Evolutionary conservation across 2,113 vertebrate genomes (phyloP).

Genomic region (Grus americana): DNA sequence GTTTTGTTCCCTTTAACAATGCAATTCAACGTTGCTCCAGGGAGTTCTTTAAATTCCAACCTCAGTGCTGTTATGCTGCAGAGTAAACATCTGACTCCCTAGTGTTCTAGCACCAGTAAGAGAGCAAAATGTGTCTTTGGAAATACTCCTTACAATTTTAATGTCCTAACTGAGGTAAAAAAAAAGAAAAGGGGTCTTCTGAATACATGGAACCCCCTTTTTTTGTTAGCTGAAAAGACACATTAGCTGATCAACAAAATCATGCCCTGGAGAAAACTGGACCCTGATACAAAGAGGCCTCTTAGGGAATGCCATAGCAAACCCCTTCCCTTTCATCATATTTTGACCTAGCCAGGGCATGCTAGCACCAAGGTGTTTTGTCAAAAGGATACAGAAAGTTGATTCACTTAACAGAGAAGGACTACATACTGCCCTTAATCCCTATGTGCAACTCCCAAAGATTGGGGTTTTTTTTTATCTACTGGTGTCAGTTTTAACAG

Average conservation of each 20-base stretch:
- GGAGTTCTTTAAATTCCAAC: constrained; percentile 54
- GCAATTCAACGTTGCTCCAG: constrained; percentile 13
- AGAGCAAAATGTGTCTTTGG: constrained; percentile 65
- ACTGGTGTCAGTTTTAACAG: constrained; percentile 17
- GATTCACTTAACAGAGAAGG: constrained; percentile 28
- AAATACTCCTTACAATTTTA: constrained; percentile 63
- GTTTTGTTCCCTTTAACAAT: constrained; percentile 73
- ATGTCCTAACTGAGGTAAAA: constrained; percentile 81
- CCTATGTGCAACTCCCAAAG: neutral
- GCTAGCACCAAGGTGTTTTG: constrained; percentile 82
- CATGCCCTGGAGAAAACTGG: constrained; percentile 41
- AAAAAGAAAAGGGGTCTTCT: neutral
- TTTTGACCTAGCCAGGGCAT: constrained; percentile 64
- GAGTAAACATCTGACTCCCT: constrained; percentile 63
- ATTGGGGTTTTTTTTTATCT: neutral
- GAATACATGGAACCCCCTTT: constrained; percentile 14
- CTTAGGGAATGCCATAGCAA: constrained; percentile 40
- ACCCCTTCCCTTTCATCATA: constrained; percentile 35
- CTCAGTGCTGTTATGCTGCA: constrained; percentile 43
- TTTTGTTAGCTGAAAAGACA: constrained; percentile 57
- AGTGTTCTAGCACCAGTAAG: constrained; percentile 66
- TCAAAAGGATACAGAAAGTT: constrained; percentile 35
- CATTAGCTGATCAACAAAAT: constrained; percentile 62
- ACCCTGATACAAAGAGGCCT: constrained; percentile 30
- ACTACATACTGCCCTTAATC: neutral